Evolutionary conservation across 2,888 invertebrate species (phyloP).

Genomic region (Darwinula stevensoni): DNA sequence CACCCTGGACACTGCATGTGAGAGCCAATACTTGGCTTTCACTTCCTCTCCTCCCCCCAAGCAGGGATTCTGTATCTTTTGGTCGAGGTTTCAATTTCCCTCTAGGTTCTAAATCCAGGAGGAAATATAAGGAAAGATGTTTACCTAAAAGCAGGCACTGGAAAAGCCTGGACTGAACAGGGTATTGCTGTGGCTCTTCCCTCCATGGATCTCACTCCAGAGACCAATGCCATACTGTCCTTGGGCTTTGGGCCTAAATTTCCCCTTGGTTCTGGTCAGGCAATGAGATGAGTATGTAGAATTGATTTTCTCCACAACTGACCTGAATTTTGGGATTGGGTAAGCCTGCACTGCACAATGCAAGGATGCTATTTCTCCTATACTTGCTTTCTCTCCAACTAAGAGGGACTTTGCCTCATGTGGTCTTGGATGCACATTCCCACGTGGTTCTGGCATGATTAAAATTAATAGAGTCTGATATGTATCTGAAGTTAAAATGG

Average conservation of each 20-base stretch:
- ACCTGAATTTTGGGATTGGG: neutral
- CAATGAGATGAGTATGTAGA: neutral
- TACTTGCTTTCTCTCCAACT: too few relatives aligned
- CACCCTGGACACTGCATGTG: neutral
- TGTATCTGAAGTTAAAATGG: too few relatives aligned
- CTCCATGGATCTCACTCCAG: constrained; percentile 3
- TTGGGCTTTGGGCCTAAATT: constrained; percentile 5
- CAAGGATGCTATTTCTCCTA: neutral
- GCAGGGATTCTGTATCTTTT: too few relatives aligned
- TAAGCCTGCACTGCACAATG: neutral
- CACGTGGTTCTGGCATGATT: too few relatives aligned
- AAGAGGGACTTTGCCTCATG: too few relatives aligned
- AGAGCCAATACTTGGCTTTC: too few relatives aligned
- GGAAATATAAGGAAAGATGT: neutral
- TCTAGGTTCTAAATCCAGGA: too few relatives aligned
- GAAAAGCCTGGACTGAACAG: constrained; percentile 40
- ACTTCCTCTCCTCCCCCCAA: too few relatives aligned
- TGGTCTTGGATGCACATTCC: too few relatives aligned
- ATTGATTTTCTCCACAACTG: too few relatives aligned
- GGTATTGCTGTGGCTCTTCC: constrained; percentile 16
- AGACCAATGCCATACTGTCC: neutral
- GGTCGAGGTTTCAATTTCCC: too few relatives aligned
- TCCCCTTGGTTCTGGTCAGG: constrained; percentile 5
- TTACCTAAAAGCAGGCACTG: constrained; percentile 35
- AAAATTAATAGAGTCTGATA: too few relatives aligned